phyloP scores from a whole-genome alignment of 2,797 vertebrate genomes.

The Dermochelys coriacea region DNA sequence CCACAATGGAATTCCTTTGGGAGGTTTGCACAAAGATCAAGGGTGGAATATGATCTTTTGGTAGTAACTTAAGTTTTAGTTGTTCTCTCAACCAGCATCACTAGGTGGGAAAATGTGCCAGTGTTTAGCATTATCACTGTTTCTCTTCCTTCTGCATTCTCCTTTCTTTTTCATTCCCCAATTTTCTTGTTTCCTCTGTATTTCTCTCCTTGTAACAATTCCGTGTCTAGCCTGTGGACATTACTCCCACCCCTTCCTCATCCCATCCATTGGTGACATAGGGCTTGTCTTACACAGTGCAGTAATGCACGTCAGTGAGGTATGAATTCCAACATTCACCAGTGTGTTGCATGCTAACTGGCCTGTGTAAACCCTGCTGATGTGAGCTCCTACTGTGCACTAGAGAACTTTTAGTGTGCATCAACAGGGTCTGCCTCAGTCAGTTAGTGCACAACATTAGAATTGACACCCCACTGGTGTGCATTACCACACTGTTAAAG shows the following conservation, averaged over 20 bases:
- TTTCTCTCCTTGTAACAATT: background rate
- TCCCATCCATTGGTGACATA: background rate
- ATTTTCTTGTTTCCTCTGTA: background rate
- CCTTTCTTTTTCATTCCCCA: background rate
- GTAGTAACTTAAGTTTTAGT: background rate
- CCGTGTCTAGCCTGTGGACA: background rate
- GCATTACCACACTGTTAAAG: too few species aligned
- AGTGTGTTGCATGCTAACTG: background rate
- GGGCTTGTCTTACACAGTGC: background rate
- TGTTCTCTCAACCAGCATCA: background rate
- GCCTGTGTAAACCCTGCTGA: background rate
- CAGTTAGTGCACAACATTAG: background rate
- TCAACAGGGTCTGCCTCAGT: background rate
- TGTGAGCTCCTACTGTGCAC: background rate
- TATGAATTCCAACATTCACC: background rate
- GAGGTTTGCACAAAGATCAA: background rate
- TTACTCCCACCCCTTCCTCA: background rate
- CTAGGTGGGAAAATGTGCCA: background rate
- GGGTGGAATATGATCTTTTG: background rate
- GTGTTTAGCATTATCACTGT: background rate
- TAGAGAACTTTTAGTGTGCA: background rate
- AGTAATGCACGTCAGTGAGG: background rate
- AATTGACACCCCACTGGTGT: background rate
- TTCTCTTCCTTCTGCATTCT: background rate
- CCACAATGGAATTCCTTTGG: background rate